Evolutionary conservation across 2,797 vertebrate genomes (phyloP).

Genomic region (Lemur catta): DNA sequence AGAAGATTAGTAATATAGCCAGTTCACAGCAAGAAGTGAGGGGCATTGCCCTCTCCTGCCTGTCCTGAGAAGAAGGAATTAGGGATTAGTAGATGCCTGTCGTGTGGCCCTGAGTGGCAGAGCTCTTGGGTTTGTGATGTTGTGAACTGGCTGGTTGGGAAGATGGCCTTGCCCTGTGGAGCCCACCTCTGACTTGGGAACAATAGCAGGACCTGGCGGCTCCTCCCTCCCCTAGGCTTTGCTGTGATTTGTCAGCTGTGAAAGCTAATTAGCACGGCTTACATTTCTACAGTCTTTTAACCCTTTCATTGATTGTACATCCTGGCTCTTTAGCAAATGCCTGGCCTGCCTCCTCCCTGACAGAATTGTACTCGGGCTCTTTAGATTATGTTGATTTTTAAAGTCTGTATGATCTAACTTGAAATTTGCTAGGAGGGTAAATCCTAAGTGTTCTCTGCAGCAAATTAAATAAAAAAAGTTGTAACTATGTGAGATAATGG

Average conservation of each 20-base stretch:
- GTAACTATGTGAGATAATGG: background rate
- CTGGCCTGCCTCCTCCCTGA: background rate
- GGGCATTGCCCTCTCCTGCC: background rate
- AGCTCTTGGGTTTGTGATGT: background rate
- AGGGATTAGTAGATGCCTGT: background rate
- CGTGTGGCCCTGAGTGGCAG: background rate
- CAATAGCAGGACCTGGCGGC: background rate
- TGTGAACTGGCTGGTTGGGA: background rate
- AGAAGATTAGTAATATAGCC: background rate
- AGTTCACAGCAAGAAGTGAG: background rate
- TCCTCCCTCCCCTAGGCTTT: background rate
- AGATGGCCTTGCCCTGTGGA: background rate
- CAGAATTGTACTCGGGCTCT: background rate
- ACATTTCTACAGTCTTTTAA: background rate
- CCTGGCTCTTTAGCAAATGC: background rate
- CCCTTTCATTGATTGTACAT: background rate
- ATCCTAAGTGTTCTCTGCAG: background rate
- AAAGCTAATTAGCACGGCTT: conserved; percentile 5
- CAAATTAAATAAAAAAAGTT: background rate
- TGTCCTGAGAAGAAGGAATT: background rate
- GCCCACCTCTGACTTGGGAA: background rate
- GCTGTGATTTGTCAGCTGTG: background rate
- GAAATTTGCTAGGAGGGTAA: background rate
- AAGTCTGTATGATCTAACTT: background rate
- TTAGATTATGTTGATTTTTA: background rate